Percentiles rank a stretch among this genome's conserved stretches.
phyloP scores from a whole-genome alignment of 2,888 invertebrate genomes.

The Gryllus longicercus region DNA sequence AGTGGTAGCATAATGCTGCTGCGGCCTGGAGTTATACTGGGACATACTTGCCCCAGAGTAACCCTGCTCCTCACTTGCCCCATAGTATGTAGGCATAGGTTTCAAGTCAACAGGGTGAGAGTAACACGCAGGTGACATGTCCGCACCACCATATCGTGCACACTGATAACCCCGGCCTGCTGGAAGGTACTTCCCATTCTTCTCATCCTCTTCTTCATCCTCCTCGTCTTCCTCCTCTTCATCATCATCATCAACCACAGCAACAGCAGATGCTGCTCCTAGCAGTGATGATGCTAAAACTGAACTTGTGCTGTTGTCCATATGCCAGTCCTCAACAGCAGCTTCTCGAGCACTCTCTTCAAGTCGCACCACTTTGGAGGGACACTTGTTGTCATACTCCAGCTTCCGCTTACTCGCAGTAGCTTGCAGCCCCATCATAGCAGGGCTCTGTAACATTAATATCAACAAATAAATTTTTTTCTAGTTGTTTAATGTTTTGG shows the following conservation, averaged over 20 bases:
- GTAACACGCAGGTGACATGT: constrained; percentile 31
- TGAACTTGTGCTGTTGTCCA: constrained; percentile 39
- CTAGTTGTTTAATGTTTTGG: too few relatives aligned
- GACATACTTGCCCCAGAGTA: constrained; percentile 28
- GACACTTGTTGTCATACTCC: constrained; percentile 34
- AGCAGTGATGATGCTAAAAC: constrained; percentile 48
- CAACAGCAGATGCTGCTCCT: constrained; percentile 52
- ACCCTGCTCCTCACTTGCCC: constrained; percentile 30
- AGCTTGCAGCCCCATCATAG: constrained; percentile 73
- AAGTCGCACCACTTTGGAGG: constrained; percentile 35
- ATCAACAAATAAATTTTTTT: too few relatives aligned
- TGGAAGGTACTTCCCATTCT: constrained; percentile 51
- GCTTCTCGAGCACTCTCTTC: constrained; percentile 31
- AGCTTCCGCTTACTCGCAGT: constrained; percentile 67
- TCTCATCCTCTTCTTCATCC: constrained; percentile 46
- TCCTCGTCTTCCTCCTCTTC: constrained; percentile 57
- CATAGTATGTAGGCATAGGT: constrained; percentile 32
- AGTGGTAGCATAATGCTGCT: constrained; percentile 37
- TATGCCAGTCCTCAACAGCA: constrained; percentile 32
- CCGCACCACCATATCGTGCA: constrained; percentile 38
- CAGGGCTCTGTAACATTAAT: constrained; percentile 53
- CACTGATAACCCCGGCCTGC: constrained; percentile 44
- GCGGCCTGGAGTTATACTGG: constrained; percentile 33
- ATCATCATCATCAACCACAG: constrained; percentile 60
- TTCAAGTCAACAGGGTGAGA: constrained; percentile 30